phyloP scores from a whole-genome alignment of 2,888 invertebrate species.

The Torymus tubicola region DNA sequence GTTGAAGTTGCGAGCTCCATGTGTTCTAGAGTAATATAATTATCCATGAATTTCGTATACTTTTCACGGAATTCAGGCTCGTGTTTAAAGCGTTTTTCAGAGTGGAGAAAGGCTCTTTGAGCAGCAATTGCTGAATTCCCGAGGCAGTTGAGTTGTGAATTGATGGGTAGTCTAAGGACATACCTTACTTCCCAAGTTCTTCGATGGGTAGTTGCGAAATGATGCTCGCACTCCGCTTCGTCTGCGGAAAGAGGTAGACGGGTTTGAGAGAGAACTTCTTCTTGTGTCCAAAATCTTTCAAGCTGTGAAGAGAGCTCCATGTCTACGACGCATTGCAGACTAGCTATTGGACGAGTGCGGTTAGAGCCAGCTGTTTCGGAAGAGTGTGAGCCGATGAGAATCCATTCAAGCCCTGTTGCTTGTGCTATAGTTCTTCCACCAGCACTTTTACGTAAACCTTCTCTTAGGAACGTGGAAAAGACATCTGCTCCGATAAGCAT shows the following conservation, averaged over 20 bases:
- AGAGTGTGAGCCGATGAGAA: not conserved
- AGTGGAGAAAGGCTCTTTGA: not conserved
- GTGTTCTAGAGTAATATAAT: not conserved
- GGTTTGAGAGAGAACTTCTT: not conserved
- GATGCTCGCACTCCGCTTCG: not conserved
- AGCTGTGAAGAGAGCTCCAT: not conserved
- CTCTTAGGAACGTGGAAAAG: not conserved
- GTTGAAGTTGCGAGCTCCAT: not conserved
- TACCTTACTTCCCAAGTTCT: not conserved
- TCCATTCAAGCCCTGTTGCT: not conserved
- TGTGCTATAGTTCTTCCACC: not conserved
- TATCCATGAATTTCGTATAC: not conserved
- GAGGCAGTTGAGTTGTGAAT: not conserved
- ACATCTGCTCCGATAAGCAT: not conserved
- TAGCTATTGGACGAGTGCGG: not conserved
- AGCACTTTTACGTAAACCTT: not conserved
- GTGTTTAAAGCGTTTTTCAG: not conserved
- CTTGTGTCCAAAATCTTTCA: not conserved
- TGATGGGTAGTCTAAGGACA: no score
- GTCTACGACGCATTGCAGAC: not conserved
- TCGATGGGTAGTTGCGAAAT: slow-evolving; percentile 6
- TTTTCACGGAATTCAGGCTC: not conserved
- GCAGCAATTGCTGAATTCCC: not conserved
- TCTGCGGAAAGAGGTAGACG: not conserved
- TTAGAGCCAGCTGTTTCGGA: not conserved